Percentiles rank a stretch among this genome's conserved stretches.
Evolutionary conservation across 2,888 invertebrate genomes (phyloP).

Genomic region (Callinectes sapidus): DNA sequence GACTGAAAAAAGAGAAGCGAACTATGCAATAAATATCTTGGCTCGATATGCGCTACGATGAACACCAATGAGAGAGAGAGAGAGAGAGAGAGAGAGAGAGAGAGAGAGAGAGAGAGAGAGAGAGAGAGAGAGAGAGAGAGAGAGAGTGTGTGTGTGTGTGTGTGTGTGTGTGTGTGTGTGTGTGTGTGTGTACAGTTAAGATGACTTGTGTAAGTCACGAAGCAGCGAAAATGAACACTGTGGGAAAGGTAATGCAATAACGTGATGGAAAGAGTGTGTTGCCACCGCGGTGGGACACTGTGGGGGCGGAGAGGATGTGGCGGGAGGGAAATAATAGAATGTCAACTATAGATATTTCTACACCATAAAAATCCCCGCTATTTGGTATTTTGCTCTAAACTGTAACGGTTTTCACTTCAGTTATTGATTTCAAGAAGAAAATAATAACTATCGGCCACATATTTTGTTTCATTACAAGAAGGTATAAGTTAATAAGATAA

Average conservation of each 20-base stretch:
- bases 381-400: not conserved
- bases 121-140: conserved; percentile 29
- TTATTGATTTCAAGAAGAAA: not conserved
- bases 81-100: not conserved
- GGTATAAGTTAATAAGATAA: no score
- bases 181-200: not conserved
- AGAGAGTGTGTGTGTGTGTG: not conserved
- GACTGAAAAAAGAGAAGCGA: not conserved
- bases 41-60: not conserved
- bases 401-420: not conserved
- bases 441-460: not conserved
- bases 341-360: not conserved
- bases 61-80: not conserved
- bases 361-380: not conserved
- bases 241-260: not conserved
- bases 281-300: not conserved
- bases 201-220: not conserved
- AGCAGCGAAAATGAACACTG: not conserved
- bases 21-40: not conserved
- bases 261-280: not conserved
- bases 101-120: conserved; percentile 5
- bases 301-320: not conserved
- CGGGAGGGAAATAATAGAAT: not conserved
- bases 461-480: no score
- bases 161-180: no score